Percentiles rank a stretch among this genome's conserved stretches.
Conservation (phyloP, 1,140 invertebrate species). For the Arctopsyche grandis region DNA sequence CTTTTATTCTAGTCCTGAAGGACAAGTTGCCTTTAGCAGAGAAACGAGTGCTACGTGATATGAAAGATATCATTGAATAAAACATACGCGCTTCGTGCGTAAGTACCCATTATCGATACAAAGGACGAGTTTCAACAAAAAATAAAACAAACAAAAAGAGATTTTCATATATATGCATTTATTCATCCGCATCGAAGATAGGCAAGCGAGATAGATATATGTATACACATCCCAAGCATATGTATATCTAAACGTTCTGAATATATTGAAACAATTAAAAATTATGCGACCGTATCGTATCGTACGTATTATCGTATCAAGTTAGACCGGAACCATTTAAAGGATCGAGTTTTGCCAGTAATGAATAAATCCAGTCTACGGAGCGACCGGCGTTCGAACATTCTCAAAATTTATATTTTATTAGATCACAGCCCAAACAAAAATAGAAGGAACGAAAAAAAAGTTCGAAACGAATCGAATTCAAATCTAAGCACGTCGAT, state of each 20-base stretch:
- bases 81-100: slow-evolving; percentile 27
- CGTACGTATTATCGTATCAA: background rate
- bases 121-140: slow-evolving; percentile 37
- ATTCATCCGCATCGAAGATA: background rate
- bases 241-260: background rate
- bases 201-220: background rate
- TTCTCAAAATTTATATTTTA: slow-evolving; percentile 23
- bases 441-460: background rate
- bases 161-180: slow-evolving; percentile 12
- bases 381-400: background rate
- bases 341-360: slow-evolving; percentile 25
- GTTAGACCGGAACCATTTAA: slow-evolving; percentile 29
- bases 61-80: slow-evolving; percentile 46
- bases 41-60: slow-evolving; percentile 29
- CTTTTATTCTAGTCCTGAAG: slow-evolving; percentile 21
- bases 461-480: background rate
- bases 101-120: slow-evolving; percentile 36
- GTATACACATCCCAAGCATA: background rate
- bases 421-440: background rate
- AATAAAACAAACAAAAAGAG: slow-evolving; percentile 1
- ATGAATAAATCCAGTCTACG: slow-evolving; percentile 7
- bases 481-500: background rate
- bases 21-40: slow-evolving; percentile 45
- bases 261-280: slow-evolving; percentile 13
- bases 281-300: background rate